Base-by-base conservation (phyloP, 1,140 invertebrate species). In the Drosophila malerkotliana region DNA sequence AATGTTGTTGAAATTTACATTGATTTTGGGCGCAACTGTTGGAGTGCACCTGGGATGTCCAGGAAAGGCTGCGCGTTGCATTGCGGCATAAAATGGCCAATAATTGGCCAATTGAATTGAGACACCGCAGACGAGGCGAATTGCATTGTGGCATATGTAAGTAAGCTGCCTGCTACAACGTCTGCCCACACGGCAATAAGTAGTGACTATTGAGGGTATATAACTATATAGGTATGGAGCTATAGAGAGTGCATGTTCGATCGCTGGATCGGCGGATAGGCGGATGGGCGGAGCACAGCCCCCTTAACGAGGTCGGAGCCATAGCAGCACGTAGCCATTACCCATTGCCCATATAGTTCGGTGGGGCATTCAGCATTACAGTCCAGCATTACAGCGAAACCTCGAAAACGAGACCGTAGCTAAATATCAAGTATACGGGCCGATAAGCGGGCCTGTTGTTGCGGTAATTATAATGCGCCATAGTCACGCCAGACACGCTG, bases 401-500 rank as follows among this genome's bases (percentile, higher is more conserved):
- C 74, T 62, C 57, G 49, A 63, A 77, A 77, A 44, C 62, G 63
- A 64, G 68, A 77, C 81, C 77, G 64, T 64, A 77, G 75, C 62
- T 28, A 84, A 84, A 85, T 85, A 62, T 73, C 60, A 76, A 84
- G 59, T 84, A 68, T 61, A 77, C 58, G 45, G 39, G 45, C 44
- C 44, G 44, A 7, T 49, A 58, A 45, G 53, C 45, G 28, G 58
- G 58, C 7, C 21, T 34, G 73, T 49, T 24, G 57, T 32, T 66
- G 57, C 55, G 78, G 71, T 82, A 87, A 87, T 85, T 85, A 85
- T 87, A 78, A 85, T 87, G 78, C 75, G 78, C 57, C 74, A 77
- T 59, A 79, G 83, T 88, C 83, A 87, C 84, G 83, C 75, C 79
- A 88, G 84, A 79, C 79, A 87, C 64, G 83, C 83, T 87, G 83